phyloP scores from a whole-genome alignment of 2,888 invertebrate species.

The Epinotia demarniana region DNA sequence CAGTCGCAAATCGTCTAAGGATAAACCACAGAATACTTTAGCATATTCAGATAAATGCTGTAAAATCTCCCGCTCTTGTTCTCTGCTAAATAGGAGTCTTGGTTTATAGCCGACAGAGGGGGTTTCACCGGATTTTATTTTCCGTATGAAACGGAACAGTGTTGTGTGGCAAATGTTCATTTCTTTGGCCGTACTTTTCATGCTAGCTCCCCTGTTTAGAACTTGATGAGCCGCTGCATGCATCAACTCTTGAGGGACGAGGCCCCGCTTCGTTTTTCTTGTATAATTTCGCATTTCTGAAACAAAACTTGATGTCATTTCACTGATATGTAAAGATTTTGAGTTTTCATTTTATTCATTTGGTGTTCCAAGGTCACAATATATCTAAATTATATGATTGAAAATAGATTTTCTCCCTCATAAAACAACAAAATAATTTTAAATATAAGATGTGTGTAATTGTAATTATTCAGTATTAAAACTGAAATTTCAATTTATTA shows the following conservation, averaged over 20 bases:
- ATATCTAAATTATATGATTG: no score
- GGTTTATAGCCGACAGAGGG: slow-evolving; percentile 17
- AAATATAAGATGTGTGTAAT: no score
- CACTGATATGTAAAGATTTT: neutral
- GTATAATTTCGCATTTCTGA: slow-evolving; percentile 16
- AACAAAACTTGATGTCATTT: neutral
- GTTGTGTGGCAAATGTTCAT: neutral
- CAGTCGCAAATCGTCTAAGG: neutral
- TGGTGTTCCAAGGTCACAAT: no score
- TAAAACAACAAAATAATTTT: no score
- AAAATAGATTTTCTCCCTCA: no score
- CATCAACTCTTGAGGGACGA: neutral
- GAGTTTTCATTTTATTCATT: neutral
- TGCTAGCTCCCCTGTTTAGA: neutral
- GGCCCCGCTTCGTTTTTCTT: slow-evolving; percentile 18
- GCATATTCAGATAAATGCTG: slow-evolving; percentile 1
- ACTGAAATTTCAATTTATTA: no score
- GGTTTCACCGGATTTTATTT: neutral
- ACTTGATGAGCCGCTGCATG: neutral
- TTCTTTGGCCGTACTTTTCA: neutral
- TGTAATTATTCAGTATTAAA: no score
- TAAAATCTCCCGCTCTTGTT: neutral
- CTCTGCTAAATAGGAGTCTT: neutral
- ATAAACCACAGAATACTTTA: slow-evolving; percentile 1
- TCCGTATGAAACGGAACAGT: slow-evolving; percentile 5